These are phyloP conservation scores for Idaea biselata DNA, from an alignment of 2,888 invertebrate species.

Conservation along the genomic window DNA sequence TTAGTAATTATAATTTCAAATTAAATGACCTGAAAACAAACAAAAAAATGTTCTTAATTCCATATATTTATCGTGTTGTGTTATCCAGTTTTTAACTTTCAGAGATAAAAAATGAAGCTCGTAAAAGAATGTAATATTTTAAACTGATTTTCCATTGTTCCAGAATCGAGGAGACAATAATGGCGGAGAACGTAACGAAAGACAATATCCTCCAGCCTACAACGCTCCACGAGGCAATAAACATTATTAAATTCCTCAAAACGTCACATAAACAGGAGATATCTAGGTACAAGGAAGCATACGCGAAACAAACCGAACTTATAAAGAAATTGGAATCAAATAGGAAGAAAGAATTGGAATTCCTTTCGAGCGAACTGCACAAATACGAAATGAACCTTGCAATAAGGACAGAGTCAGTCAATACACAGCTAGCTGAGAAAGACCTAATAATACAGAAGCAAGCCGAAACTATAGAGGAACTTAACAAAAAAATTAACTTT, in stretches of 20 bases:
- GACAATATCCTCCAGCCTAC: slow-evolving; percentile 62
- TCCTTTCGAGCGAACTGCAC: slow-evolving; percentile 66
- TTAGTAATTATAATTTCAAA: not conserved
- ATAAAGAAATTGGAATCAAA: slow-evolving; percentile 70
- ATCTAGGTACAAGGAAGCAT: slow-evolving; percentile 57
- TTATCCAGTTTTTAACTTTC: not conserved
- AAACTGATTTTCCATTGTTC: slow-evolving; percentile 40
- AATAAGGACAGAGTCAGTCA: slow-evolving; percentile 61
- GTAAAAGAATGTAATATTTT: slow-evolving; percentile 6
- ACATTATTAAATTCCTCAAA: slow-evolving; percentile 70
- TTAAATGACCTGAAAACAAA: not conserved
- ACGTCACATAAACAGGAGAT: slow-evolving; percentile 73
- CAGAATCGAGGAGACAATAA: slow-evolving; percentile 48
- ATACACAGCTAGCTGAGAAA: slow-evolving; percentile 65
- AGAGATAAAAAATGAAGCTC: not conserved
- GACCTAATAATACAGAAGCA: slow-evolving; percentile 67
- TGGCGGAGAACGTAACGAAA: slow-evolving; percentile 48
- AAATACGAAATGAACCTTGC: slow-evolving; percentile 73
- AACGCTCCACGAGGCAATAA: slow-evolving; percentile 71
- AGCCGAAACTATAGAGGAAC: slow-evolving; percentile 57
- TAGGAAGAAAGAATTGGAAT: slow-evolving; percentile 71
- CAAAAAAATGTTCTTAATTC: not conserved
- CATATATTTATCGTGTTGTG: not conserved
- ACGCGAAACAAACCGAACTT: slow-evolving; percentile 61
- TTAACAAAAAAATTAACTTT: slow-evolving; percentile 55